These are phyloP conservation scores for Serinus canaria DNA, from an alignment of 2,113 vertebrate species.

Conservation along the genomic window DNA sequence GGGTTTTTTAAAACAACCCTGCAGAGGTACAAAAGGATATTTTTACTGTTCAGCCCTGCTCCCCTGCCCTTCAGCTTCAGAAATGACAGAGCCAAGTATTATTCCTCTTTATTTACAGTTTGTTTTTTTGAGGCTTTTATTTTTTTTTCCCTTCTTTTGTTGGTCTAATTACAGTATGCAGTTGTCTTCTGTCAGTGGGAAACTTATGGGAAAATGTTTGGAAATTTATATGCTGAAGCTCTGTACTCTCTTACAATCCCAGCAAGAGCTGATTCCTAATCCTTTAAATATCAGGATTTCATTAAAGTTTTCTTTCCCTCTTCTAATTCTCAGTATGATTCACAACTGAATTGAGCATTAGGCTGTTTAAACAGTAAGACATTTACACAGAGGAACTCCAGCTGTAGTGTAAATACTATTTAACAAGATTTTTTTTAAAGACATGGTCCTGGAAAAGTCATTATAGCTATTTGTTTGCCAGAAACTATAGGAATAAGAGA, in stretches of 20 bases:
- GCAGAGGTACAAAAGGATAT: neutral
- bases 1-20: neutral
- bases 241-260: neutral
- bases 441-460: constrained; percentile 55
- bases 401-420: constrained; percentile 42
- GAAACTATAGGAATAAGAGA: constrained; percentile 55
- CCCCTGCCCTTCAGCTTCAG: neutral
- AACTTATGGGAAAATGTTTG: neutral
- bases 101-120: neutral
- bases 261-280: constrained; percentile 4
- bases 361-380: constrained; percentile 26
- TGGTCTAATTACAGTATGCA: neutral
- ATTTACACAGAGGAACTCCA: constrained; percentile 25
- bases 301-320: neutral
- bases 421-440: constrained; percentile 27
- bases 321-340: constrained; percentile 21
- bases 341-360: constrained; percentile 16
- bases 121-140: neutral
- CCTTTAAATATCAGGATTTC: constrained; percentile 31
- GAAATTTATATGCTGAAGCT: neutral
- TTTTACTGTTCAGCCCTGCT: neutral
- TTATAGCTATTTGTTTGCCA: constrained; percentile 44
- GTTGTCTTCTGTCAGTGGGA: neutral
- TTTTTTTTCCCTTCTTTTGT: neutral
- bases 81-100: neutral